These are phyloP conservation scores for Struthidea cinerea DNA, from an alignment of 2,113 vertebrate genomes.

Conservation along the genomic window DNA sequence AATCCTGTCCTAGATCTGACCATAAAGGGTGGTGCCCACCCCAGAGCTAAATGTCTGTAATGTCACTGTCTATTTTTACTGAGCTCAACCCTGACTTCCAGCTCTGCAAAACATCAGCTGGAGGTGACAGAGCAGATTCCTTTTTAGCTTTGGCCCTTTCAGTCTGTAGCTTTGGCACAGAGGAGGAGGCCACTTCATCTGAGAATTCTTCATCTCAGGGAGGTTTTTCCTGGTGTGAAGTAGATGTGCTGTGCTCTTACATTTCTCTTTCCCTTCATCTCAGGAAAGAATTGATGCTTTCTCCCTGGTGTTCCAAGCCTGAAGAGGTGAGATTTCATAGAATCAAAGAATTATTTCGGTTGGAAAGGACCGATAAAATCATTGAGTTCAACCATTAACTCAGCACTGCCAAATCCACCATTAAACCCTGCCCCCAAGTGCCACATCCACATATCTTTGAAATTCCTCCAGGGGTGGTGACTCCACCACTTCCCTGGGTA, in stretches of 20 bases:
- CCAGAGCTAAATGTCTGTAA: background rate
- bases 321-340: fast-evolving
- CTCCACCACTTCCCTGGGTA: background rate
- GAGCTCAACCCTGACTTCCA: background rate
- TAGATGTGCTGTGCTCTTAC: background rate
- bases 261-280: background rate
- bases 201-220: background rate
- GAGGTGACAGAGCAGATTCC: background rate
- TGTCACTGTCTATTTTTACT: background rate
- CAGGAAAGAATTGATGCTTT: background rate
- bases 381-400: background rate
- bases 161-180: background rate
- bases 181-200: background rate
- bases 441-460: background rate
- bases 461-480: background rate
- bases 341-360: background rate
- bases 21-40: background rate
- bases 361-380: background rate
- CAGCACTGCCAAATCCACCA: background rate
- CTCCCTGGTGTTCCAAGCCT: background rate
- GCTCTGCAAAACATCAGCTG: background rate
- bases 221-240: background rate
- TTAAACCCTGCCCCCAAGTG: too few relatives aligned
- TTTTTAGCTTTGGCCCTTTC: background rate
- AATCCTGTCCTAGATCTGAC: background rate